Base-by-base conservation (phyloP, 2,888 invertebrate genomes). In the Diarsia brunnea region DNA sequence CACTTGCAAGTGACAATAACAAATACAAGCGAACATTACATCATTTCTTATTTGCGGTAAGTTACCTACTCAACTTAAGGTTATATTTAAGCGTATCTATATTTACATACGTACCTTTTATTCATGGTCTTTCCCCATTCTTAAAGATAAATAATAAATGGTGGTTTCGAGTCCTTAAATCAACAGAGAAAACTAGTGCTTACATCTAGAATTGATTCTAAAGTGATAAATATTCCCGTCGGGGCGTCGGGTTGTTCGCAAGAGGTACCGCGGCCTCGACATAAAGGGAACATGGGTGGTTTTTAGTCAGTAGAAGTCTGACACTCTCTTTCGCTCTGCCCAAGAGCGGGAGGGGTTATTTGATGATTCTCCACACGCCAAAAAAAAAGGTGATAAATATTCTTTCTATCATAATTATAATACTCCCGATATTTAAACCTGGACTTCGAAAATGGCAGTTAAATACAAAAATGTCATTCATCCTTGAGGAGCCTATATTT, bases 1-100 rank as follows among this genome's bases (percentile, higher is more conserved):
- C 47, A 66, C 24, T 60, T 68, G 38, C 65, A 75, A 68, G 27
- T 31, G 53, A 49, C 11, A 65, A 80, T 24, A 75, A 80, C 21
- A 69, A 67, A 51, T 47, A 21, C 1, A 69, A 60, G n/a, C 16
- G 43, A 38, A 61, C 12, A 61, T 81, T 69, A 75, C 75, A 61
- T 81, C 49, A 69, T 69, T 51, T 51, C 14, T 58, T 68, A 68
- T 53, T 74, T 60, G 58, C 47, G 53, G 27, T 12, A 68, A 31
- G n/a, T 63, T 73, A 38, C 38, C 38, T 38, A 43, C 16, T 68
- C 38, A 51, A 27, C 27, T 53, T 63, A 49, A 51, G 27, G 58
- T 53, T 74, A 43, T 47, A 65, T 65, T 58, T 68, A 45, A 60
- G 8, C 31, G 27, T 58, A 43, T 14, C n/a, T 68, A 49, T 14